phyloP scores from a whole-genome alignment of 64 coral and sea anemone genomes.

The Acropora yongei region DNA sequence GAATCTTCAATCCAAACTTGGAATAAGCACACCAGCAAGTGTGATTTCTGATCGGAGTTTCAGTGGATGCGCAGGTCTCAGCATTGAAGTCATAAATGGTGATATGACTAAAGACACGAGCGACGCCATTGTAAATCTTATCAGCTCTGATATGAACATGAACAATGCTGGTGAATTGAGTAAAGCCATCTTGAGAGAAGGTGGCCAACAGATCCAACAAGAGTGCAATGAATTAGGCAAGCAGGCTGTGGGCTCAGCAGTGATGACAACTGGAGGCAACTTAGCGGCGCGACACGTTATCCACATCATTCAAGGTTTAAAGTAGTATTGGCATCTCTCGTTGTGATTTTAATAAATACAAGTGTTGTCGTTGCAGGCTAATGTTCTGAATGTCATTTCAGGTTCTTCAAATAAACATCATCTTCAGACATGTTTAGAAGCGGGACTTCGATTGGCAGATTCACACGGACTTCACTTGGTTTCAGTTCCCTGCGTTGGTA shows the following conservation, averaged over 20 bases:
- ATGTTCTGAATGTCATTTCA: background rate
- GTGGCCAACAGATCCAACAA: slow-evolving; percentile 52
- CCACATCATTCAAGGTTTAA: slow-evolving; percentile 41
- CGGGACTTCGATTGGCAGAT: slow-evolving; percentile 52
- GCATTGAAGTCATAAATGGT: too few relatives aligned
- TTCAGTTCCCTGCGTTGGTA: slow-evolving; percentile 59
- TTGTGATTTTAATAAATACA: too few relatives aligned
- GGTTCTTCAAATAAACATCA: background rate
- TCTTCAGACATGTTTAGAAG: slow-evolving; percentile 52
- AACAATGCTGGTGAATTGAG: slow-evolving; percentile 73
- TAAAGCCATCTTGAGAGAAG: slow-evolving; percentile 50
- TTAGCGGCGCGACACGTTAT: slow-evolving; percentile 11
- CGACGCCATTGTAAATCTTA: slow-evolving; percentile 72
- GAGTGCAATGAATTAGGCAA: slow-evolving; percentile 60
- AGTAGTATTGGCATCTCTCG: too few relatives aligned
- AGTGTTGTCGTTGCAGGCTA: too few relatives aligned
- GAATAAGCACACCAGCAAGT: background rate
- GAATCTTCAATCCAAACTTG: background rate
- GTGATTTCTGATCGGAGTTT: slow-evolving; percentile 71
- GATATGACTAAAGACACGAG: too few relatives aligned
- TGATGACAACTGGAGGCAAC: slow-evolving; percentile 73
- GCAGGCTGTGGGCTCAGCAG: slow-evolving; percentile 67
- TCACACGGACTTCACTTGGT: slow-evolving; percentile 18
- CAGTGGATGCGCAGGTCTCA: background rate
- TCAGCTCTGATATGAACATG: slow-evolving; percentile 72